Conservation (phyloP, 2,888 invertebrate species). For the Himalopsyche kuldschensis region DNA sequence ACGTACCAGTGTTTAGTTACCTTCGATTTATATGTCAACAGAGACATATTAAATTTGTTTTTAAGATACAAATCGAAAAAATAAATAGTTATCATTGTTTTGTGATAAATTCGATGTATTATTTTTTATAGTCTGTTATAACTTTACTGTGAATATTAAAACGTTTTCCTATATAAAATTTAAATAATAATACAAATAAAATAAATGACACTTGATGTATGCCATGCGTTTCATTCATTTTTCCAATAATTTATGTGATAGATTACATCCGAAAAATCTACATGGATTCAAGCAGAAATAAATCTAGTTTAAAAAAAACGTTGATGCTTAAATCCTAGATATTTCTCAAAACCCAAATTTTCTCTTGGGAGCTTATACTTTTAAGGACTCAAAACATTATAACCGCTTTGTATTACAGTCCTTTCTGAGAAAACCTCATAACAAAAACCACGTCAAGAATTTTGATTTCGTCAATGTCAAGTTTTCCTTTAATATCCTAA, state of each 20-base stretch:
- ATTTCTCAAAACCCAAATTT: too few species aligned
- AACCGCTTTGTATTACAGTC: too few species aligned
- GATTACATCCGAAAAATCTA: too few species aligned
- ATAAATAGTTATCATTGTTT: constrained; percentile 11
- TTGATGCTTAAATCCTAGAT: too few species aligned
- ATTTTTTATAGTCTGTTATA: constrained; percentile 23
- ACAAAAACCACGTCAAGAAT: too few species aligned
- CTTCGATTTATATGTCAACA: not conserved
- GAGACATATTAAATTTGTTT: not conserved
- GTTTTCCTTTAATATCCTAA: too few species aligned
- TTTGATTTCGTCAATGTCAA: too few species aligned
- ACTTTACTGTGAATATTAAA: constrained; percentile 33
- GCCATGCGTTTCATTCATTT: not conserved
- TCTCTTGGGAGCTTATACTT: too few species aligned
- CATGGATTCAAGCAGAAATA: too few species aligned
- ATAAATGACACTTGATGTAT: constrained; percentile 39
- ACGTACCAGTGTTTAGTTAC: not conserved
- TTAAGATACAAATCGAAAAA: not conserved
- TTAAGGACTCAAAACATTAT: too few species aligned
- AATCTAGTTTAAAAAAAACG: too few species aligned
- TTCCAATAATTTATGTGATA: not conserved
- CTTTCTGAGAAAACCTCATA: too few species aligned
- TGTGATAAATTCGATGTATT: constrained; percentile 17
- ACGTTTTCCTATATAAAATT: constrained; percentile 37
- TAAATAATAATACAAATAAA: constrained; percentile 34